Evolutionary conservation across 2,113 vertebrate species (phyloP).

Genomic region (Platichthys flesus): DNA sequence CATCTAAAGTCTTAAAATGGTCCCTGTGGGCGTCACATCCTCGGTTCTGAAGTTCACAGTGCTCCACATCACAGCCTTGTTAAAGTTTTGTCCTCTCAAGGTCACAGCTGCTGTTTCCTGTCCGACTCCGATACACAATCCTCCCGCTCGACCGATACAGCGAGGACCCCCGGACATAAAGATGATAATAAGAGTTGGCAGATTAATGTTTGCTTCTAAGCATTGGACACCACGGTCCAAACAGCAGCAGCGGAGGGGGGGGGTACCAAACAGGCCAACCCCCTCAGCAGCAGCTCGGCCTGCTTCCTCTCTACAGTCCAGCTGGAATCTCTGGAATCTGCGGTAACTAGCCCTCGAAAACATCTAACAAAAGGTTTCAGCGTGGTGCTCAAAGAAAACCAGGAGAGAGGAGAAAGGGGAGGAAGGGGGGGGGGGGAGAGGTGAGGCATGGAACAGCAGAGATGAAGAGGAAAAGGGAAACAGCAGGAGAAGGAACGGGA

Average conservation of each 20-base stretch:
- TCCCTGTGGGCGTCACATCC: conserved; percentile 15
- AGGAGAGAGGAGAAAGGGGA: background rate
- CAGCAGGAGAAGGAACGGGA: background rate
- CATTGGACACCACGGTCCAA: too few species aligned
- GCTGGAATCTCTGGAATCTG: conserved; percentile 67
- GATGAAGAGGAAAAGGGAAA: background rate
- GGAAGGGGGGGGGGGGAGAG: background rate
- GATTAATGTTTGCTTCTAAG: background rate
- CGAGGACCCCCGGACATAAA: background rate
- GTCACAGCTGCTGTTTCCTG: conserved; percentile 68
- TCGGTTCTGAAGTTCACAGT: conserved; percentile 19
- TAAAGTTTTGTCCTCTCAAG: conserved; percentile 58
- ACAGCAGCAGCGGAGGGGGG: background rate
- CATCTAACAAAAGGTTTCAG: conserved; percentile 61
- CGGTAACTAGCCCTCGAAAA: conserved; percentile 33
- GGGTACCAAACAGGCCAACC: conserved; percentile 23
- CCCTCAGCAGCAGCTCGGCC: conserved; percentile 20
- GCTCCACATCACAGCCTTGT: conserved; percentile 48
- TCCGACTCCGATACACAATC: conserved; percentile 27
- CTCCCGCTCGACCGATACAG: conserved; percentile 2
- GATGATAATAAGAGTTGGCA: conserved; percentile 6
- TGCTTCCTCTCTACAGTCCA: conserved; percentile 37
- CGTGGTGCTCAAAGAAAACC: conserved; percentile 53
- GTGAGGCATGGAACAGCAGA: conserved; percentile 17
- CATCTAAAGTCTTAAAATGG: fast-evolving